Base-by-base conservation (phyloP, 2,888 invertebrate species). In the Nephrocerus scutellatus region DNA sequence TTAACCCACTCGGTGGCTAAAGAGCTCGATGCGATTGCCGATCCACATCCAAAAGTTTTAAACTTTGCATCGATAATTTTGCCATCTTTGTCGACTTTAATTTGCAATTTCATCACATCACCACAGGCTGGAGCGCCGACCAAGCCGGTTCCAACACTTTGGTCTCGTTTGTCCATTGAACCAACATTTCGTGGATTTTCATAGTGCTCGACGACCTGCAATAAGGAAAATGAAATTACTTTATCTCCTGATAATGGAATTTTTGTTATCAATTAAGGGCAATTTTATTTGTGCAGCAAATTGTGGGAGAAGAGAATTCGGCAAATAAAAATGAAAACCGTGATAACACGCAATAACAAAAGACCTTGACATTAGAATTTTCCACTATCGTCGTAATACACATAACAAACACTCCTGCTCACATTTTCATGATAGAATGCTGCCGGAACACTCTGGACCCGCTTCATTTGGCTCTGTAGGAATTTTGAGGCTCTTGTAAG, bases 51-150 rank as follows among this genome's bases (percentile, higher is more conserved):
- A 72, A 99, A 99, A 0, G 98, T 98, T 71, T 98, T 98, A 66
- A 98, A 99, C 69, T 95, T 97, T 0, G 98, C 98, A 71, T 98
- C 98, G 55, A 91, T 72, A 41, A 99, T 99, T 70, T 92, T 95
- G 30, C 98, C 98, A 68, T 90, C 72, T 0, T 91, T 88, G 61
- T 98, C 96, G 28, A 97, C 68, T 55, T 69, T 66, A 22, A 97
- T 91, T 71, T 99, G 98, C 39, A 99, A 72, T 70, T 98, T 98
- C 98, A 99, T 99, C 16, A 99, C 98, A 72, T 99, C 98, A 34
- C 98, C 98, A 65, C 98, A 99, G 13, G 98, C 97, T 3, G 98
- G 98, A 5, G 98, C 98, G 15, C 98, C 98, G 9, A 99, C 98
- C 6, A 98, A 74, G 0, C 98, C 98, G 3, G 98, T 99, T 1